Percentiles rank a stretch among this genome's conserved stretches.
Conservation (phyloP, 2,797 vertebrate genomes). For the Artibeus jamaicensis region DNA sequence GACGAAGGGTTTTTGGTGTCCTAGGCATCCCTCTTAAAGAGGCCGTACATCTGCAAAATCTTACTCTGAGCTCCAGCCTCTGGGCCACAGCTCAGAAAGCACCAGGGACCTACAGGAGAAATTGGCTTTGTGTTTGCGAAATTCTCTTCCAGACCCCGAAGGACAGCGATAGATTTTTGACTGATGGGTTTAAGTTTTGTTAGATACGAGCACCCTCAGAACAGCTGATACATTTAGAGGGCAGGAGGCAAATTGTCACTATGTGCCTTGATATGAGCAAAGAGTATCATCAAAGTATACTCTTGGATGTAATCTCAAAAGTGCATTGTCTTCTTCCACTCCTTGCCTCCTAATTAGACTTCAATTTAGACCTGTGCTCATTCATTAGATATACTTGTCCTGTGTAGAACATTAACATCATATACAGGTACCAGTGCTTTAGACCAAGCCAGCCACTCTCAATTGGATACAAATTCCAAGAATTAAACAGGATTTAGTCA, state of each 20-base stretch:
- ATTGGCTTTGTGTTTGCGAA: not conserved
- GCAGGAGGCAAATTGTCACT: not conserved
- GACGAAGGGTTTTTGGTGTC: not conserved
- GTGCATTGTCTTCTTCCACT: not conserved
- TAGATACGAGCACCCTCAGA: not conserved
- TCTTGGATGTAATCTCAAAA: not conserved
- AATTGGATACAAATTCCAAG: constrained; percentile 29
- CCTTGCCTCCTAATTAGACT: not conserved
- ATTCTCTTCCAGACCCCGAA: not conserved
- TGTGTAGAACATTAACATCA: not conserved
- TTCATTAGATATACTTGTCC: not conserved
- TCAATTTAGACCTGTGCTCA: not conserved
- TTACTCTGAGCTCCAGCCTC: not conserved
- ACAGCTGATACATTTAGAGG: not conserved
- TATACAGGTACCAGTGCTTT: constrained; percentile 33
- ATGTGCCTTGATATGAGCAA: not conserved
- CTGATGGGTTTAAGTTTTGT: not conserved
- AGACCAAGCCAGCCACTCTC: not conserved
- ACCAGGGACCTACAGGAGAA: not conserved
- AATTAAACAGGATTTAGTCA: not conserved
- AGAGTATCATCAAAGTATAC: not conserved
- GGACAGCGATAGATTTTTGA: not conserved
- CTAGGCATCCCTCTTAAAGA: not conserved
- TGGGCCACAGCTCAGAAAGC: too few species aligned
- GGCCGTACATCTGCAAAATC: not conserved